These are phyloP conservation scores for Hylomyscus alleni DNA, from an alignment of 2,797 vertebrate species.

Conservation along the genomic window DNA sequence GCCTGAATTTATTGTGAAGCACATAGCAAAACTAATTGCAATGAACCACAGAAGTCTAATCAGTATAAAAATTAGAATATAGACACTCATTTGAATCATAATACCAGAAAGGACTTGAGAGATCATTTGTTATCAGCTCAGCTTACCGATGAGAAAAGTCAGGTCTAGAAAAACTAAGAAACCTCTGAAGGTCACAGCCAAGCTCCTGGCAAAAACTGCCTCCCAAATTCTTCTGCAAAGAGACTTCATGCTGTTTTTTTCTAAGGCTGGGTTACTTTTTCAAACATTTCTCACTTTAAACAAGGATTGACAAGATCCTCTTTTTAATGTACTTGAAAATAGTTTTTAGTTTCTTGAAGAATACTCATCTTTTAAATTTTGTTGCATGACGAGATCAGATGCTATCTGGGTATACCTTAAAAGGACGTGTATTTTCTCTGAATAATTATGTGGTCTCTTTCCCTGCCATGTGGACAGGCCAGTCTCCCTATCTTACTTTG, in stretches of 20 bases:
- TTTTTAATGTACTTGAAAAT: background rate
- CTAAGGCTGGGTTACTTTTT: background rate
- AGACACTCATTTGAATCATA: conserved; percentile 64
- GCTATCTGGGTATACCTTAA: background rate
- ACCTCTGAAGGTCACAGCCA: conserved; percentile 63
- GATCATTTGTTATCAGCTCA: conserved; percentile 60
- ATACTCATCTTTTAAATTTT: background rate
- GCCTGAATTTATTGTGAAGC: conserved; percentile 53
- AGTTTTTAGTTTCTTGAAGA: conserved; percentile 51
- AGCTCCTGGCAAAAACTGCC: background rate
- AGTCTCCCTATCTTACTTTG: background rate
- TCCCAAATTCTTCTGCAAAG: conserved; percentile 45
- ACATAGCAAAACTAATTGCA: conserved; percentile 73
- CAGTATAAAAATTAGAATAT: conserved; percentile 75
- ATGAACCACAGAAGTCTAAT: conserved; percentile 75
- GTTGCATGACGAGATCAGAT: background rate
- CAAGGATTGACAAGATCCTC: background rate
- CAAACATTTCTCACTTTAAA: background rate
- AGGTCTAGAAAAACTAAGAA: conserved; percentile 49
- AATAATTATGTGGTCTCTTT: background rate
- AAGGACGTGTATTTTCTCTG: background rate
- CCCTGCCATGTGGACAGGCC: background rate
- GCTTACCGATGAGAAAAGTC: conserved; percentile 65
- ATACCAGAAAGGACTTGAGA: conserved; percentile 60
- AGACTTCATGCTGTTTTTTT: background rate